These are phyloP conservation scores for Amblyraja radiata DNA, from an alignment of 2,797 vertebrate species.

Conservation along the genomic window DNA sequence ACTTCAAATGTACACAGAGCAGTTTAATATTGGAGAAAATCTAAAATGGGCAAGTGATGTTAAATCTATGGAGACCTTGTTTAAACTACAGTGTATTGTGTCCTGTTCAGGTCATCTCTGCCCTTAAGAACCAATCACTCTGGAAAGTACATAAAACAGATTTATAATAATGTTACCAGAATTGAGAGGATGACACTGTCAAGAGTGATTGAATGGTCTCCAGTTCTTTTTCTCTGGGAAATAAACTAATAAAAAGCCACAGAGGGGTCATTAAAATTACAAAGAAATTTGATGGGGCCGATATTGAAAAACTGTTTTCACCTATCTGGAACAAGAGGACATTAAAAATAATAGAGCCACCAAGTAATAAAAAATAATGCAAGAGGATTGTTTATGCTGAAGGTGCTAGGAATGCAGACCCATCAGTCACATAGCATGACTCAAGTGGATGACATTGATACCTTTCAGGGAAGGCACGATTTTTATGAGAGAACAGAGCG, in stretches of 20 bases:
- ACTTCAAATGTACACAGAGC: too few species aligned
- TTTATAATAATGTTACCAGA: neutral
- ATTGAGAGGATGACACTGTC: neutral
- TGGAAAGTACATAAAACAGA: neutral
- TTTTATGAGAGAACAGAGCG: too few species aligned
- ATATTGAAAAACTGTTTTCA: neutral
- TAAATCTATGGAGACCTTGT: neutral
- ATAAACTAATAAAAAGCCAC: neutral
- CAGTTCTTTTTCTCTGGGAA: neutral
- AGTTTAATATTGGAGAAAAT: too few species aligned
- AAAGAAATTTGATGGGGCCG: neutral
- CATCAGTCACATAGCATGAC: too few species aligned
- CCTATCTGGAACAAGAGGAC: neutral
- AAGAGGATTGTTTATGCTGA: too few species aligned
- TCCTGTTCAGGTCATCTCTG: neutral
- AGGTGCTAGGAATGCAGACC: too few species aligned
- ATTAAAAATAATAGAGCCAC: neutral
- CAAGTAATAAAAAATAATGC: too few species aligned
- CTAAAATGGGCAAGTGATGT: neutral
- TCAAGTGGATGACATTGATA: too few species aligned
- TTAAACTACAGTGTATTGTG: neutral
- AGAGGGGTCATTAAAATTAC: neutral
- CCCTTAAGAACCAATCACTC: neutral
- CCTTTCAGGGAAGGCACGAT: too few species aligned
- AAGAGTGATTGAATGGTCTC: neutral